Base-by-base conservation (phyloP, 2,888 invertebrate species). In the Aleiodes testaceus region DNA sequence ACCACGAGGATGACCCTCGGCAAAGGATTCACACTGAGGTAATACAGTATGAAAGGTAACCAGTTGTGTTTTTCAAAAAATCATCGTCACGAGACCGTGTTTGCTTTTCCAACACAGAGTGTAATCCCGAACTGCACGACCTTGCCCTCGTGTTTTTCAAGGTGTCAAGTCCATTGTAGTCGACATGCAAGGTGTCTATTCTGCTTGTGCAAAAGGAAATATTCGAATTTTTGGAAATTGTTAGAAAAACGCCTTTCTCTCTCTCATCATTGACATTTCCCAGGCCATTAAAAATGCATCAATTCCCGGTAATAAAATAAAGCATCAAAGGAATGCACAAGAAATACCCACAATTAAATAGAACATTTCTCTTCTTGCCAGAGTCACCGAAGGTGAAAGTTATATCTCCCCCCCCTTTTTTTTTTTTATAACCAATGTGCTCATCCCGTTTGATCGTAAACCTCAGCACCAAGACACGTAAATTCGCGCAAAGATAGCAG, bases 1-100 rank as follows among this genome's bases (percentile, higher is more conserved):
- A 59, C 79, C 80, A 78, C 75, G 77, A 78, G 78, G 78, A 79
- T 84, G 83, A 82, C 82, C 82, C 79, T 18, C 26, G 76, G 20
- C 70, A 69, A 66, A 74, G 2, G 36, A 59, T 59, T 59, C 59
- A 59, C 59, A 42, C 59, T 18, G 59, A 36, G 30, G n/a, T 9
- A 14, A 36, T 14, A 59, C 36, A 42, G 1, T 44, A 50, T 26
- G 59, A 42, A 18, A 59, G 36, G 36, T 59, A 36, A 18, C 59
- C 55, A 30, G 55, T 42, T 53, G 14, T 36, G n/a, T n/a, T n/a
- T n/a, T 16, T 14, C 42, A 7, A 59, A 55, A 59, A 59, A 59
- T 59, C 59, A 36, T 18, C 59, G 18, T 59, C 59, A 59, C 59
- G 59, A 59, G 42, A 59, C 59, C 36, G 47, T 68, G 18, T 61